A percentile compares a stretch with the other conserved stretches of the same genome.
Evolutionary conservation across 1,140 invertebrate genomes (phyloP).

Genomic region (Galendromus occidentalis): DNA sequence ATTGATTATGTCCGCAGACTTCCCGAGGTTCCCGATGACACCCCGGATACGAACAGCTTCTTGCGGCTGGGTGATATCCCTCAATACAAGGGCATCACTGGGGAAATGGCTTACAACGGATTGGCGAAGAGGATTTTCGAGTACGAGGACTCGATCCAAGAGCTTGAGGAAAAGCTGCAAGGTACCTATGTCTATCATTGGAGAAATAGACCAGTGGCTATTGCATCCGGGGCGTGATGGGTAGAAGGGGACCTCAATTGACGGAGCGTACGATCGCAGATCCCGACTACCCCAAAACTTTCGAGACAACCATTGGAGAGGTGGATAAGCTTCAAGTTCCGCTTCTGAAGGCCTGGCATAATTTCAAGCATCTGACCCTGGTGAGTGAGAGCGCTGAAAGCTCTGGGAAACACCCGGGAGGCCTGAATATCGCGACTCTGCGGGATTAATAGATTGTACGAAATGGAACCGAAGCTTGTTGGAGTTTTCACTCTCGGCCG

Average conservation of each 20-base stretch:
- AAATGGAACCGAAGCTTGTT: too few relatives aligned
- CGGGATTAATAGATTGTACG: too few relatives aligned
- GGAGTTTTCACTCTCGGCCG: too few relatives aligned
- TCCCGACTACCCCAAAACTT: slow-evolving; percentile 13
- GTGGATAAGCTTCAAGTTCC: slow-evolving; percentile 48
- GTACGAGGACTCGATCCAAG: slow-evolving; percentile 51
- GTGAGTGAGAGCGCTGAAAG: too few relatives aligned
- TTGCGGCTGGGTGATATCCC: slow-evolving; percentile 45
- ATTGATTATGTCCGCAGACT: slow-evolving; percentile 39
- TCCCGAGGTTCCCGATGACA: slow-evolving; percentile 69
- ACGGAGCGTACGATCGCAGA: not conserved
- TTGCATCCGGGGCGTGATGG: not conserved
- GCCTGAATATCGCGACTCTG: too few relatives aligned
- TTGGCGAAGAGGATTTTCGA: slow-evolving; percentile 59
- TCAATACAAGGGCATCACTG: slow-evolving; percentile 53
- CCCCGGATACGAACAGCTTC: slow-evolving; percentile 47
- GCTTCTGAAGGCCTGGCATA: slow-evolving; percentile 61
- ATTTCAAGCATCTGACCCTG: slow-evolving; percentile 39
- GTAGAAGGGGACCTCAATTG: not conserved
- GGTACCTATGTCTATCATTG: too few relatives aligned
- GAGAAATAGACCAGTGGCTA: not conserved
- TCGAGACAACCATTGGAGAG: slow-evolving; percentile 44
- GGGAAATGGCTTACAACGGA: slow-evolving; percentile 56
- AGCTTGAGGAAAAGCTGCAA: slow-evolving; percentile 37
- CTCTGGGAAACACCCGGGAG: too few relatives aligned